These are phyloP conservation scores for Oenanthe oenanthe DNA, from an alignment of 2,113 vertebrate genomes.

Conservation along the genomic window DNA sequence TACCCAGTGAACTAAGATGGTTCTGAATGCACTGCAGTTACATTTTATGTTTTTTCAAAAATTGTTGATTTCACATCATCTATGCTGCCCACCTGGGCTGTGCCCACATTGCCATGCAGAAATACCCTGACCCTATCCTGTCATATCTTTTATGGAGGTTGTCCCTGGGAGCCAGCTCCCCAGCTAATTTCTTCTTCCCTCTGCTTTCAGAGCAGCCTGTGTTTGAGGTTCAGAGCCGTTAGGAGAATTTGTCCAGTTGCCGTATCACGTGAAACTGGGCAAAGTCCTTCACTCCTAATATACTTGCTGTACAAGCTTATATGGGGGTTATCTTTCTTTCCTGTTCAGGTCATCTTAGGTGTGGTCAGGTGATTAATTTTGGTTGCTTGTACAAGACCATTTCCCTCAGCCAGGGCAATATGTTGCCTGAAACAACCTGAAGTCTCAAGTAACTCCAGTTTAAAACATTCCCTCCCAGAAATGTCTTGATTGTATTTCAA, in stretches of 20 bases:
- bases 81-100: not conserved
- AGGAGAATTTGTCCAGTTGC: not conserved
- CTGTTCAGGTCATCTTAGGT: conserved; percentile 9
- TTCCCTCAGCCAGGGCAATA: not conserved
- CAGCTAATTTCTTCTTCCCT: not conserved
- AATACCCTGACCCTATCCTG: not conserved
- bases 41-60: not conserved
- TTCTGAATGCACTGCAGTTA: not conserved
- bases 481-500: not conserved
- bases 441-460: not conserved
- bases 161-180: not conserved
- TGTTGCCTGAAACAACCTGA: conserved; percentile 36
- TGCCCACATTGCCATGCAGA: not conserved
- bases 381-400: not conserved
- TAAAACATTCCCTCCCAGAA: not conserved
- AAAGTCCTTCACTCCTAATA: not conserved
- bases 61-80: not conserved
- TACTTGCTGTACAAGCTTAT: not conserved
- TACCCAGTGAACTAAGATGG: not conserved
- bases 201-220: not conserved
- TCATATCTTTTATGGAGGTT: not conserved
- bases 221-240: not conserved
- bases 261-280: not conserved
- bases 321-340: conserved; percentile 27
- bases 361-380: not conserved